Evolutionary conservation across 2,797 vertebrate species (phyloP).

Genomic region (Poliocrania exsul): DNA sequence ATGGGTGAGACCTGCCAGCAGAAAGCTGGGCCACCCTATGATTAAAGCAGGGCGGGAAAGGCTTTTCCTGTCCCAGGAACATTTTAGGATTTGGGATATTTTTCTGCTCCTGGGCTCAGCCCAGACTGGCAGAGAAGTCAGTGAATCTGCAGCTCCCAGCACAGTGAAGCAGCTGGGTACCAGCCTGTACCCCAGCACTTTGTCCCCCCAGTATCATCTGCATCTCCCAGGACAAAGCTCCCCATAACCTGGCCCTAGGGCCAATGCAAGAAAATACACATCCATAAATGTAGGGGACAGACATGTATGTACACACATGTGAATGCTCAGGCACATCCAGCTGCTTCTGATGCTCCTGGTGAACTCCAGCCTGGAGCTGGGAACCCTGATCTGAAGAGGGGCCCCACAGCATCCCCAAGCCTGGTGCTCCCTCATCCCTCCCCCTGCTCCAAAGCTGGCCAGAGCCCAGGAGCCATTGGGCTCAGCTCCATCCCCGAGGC

Average conservation of each 20-base stretch:
- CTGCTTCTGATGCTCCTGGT: not conserved
- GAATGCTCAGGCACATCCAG: not conserved
- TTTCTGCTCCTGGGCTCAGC: not conserved
- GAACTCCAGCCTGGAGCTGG: not conserved
- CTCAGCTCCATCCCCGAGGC: not conserved
- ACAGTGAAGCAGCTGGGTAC: rapidly evolving
- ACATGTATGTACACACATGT: not conserved
- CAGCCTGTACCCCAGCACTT: not conserved
- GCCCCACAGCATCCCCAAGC: not conserved
- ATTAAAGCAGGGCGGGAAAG: slow-evolving; percentile 42
- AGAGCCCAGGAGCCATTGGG: not conserved
- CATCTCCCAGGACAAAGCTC: not conserved
- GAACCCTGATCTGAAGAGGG: not conserved
- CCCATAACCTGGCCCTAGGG: not conserved
- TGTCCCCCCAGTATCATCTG: not conserved
- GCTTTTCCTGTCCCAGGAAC: not conserved
- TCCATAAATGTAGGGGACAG: not conserved
- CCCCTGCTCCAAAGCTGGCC: not conserved
- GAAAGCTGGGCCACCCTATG: slow-evolving; percentile 29
- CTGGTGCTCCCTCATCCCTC: not conserved
- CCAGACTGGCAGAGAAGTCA: not conserved
- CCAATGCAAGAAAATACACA: not conserved
- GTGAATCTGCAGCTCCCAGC: not conserved
- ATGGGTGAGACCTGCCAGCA: not conserved
- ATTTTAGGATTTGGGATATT: slow-evolving; percentile 26